Percentiles rank a stretch among this genome's conserved stretches.
These are phyloP conservation scores for Galerucella nymphaeae DNA, from an alignment of 2,888 invertebrate species.

Conservation along the genomic window DNA sequence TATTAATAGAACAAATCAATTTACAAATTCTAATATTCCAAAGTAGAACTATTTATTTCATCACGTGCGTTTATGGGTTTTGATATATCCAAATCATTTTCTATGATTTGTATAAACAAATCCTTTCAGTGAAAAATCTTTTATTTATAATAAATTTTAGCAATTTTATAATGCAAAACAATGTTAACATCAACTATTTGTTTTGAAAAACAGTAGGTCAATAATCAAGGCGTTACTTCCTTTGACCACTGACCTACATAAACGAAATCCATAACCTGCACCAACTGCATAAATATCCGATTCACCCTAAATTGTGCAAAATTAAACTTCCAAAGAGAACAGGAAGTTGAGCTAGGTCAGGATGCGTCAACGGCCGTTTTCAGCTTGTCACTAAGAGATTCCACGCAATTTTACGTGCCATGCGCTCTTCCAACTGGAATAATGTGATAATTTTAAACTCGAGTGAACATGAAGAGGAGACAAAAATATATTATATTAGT, in stretches of 20 bases:
- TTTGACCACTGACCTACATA: constrained; percentile 8
- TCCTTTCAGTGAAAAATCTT: not conserved
- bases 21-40: no score
- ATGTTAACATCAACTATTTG: not conserved
- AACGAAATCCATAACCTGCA: constrained; percentile 11
- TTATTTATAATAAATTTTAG: not conserved
- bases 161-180: not conserved
- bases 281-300: constrained; percentile 15
- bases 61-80: not conserved
- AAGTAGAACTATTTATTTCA: no score
- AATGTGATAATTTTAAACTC: constrained; percentile 19
- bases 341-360: constrained; percentile 31
- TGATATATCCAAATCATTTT: not conserved
- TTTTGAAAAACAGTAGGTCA: not conserved
- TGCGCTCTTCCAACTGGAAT: constrained; percentile 20
- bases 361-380: not conserved
- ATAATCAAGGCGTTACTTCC: not conserved
- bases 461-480: not conserved
- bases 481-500: no score
- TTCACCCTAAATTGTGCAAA: constrained; percentile 14
- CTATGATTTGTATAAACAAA: not conserved
- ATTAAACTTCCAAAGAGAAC: not conserved
- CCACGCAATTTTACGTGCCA: constrained; percentile 14
- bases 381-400: constrained; percentile 18
- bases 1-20: no score